Conservation (phyloP, 2,888 invertebrate species). For the Ctenicera cuprea region DNA sequence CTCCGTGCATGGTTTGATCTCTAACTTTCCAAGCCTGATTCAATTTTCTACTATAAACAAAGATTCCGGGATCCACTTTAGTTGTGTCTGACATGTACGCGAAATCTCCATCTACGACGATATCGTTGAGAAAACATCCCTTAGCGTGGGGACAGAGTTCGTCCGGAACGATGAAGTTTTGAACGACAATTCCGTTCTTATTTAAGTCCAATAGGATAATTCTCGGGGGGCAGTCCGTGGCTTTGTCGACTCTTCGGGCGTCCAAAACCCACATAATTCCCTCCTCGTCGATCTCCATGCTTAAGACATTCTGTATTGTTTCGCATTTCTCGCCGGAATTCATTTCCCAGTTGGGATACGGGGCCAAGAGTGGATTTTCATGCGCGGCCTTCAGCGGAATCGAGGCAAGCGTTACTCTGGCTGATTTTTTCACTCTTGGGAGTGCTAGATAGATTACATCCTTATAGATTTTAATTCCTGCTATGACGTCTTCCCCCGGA, state of each 20-base stretch:
- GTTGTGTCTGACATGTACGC: conserved; percentile 82
- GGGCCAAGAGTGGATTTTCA: conserved; percentile 76
- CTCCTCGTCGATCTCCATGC: conserved; percentile 81
- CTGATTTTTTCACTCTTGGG: conserved; percentile 76
- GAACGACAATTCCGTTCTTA: conserved; percentile 74
- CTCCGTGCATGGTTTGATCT: conserved; percentile 78
- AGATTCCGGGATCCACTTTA: conserved; percentile 79
- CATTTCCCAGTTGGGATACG: conserved; percentile 81
- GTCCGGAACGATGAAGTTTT: conserved; percentile 76
- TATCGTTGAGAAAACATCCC: conserved; percentile 78
- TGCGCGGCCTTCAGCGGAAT: conserved; percentile 71
- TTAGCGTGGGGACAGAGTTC: conserved; percentile 75
- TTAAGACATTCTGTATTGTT: conserved; percentile 81
- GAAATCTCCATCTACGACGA: conserved; percentile 79
- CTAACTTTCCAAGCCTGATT: conserved; percentile 80
- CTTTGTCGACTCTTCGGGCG: conserved; percentile 76
- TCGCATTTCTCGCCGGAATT: conserved; percentile 79
- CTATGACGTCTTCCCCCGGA: conserved; percentile 79
- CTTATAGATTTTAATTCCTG: conserved; percentile 80
- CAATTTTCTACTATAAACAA: conserved; percentile 79
- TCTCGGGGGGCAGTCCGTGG: conserved; percentile 78
- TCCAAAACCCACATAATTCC: conserved; percentile 81
- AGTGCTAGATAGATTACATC: conserved; percentile 77
- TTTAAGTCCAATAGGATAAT: conserved; percentile 80
- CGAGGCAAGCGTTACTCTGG: conserved; percentile 79